Evolutionary conservation across 2,888 invertebrate species (phyloP), one percentile per base, ranked within the genome.

Genomic region (Augiades crinisus): DNA sequence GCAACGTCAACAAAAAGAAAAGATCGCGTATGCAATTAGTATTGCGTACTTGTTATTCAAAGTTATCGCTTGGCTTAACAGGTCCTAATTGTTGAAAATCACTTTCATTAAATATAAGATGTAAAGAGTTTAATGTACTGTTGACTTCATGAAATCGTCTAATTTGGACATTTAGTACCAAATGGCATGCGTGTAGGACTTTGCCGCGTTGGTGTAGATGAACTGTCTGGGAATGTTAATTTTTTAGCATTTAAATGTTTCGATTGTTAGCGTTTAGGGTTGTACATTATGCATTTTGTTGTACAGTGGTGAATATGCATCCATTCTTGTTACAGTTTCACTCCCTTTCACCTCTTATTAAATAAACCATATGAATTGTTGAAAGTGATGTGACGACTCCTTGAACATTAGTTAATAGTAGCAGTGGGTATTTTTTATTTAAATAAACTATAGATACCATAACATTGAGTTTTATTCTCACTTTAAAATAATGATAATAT

Each of bases 1-100:
- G 63, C 95, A 95, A 70, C 91, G 96, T 54, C 93, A 95, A 67
- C 96, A 97, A 73, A 93, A 95, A 62, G 98, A 98, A 71, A 95
- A 97, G 72, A 92, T 97, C 65, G 90, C 96, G 38, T 96, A 95
- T 73, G 95, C 95, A 54, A 84, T 96, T 64, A 95, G 97, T 19
- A 91, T 97, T 65, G 95, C 96, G 21, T 98, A 97, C 80, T 92
- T 97, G 77, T 87, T 97, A 62, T 90, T 97, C 63, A 97, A 97
- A 91, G 92, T 96, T 45, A 93, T 97, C 62, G 91, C 95, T 65
- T 97, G 96, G 96, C 90, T 97, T 52, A 88, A 89, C 72, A 78
- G 89, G 68, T 83, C 87, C 66, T 89, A 89, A 83, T 65, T 58
- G 59, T 63, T 66, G 17, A 63, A 60, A 64, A 61, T 65, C 64